Evolutionary conservation across 2,888 invertebrate genomes (phyloP).

Genomic region (Plemyria rubiginata): DNA sequence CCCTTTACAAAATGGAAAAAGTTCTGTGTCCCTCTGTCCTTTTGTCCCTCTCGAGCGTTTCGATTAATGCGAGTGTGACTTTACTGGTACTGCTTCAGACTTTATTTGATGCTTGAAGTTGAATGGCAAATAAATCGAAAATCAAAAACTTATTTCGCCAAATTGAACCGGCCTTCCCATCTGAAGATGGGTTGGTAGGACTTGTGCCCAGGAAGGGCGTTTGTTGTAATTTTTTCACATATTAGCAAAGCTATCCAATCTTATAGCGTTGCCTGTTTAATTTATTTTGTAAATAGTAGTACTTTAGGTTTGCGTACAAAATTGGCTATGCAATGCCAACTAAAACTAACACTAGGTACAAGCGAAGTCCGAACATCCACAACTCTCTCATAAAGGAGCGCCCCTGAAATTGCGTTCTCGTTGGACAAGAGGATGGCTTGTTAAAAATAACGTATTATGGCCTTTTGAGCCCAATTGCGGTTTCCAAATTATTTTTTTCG

Average conservation of each 20-base stretch:
- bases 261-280: no score
- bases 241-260: no score
- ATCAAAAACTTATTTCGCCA: background rate
- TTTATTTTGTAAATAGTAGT: no score
- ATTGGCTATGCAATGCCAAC: no score
- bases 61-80: constrained; percentile 14
- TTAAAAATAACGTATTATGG: constrained; percentile 58
- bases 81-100: constrained; percentile 1
- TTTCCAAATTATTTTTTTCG: constrained; percentile 54
- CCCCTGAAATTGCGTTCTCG: constrained; percentile 49
- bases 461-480: constrained; percentile 57
- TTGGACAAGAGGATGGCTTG: constrained; percentile 53
- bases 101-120: constrained; percentile 10
- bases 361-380: constrained; percentile 1
- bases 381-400: constrained; percentile 19
- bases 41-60: constrained; percentile 10
- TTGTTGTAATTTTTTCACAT: no score
- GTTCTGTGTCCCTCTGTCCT: constrained; percentile 21
- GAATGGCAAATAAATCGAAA: background rate
- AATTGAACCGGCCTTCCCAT: background rate
- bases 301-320: no score
- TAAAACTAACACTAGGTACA: no score
- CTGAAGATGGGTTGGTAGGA: no score
- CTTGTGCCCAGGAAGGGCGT: no score
- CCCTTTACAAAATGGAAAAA: constrained; percentile 33